Evolutionary conservation across 2,113 vertebrate species (phyloP).

Genomic region (Anoura caudifer): DNA sequence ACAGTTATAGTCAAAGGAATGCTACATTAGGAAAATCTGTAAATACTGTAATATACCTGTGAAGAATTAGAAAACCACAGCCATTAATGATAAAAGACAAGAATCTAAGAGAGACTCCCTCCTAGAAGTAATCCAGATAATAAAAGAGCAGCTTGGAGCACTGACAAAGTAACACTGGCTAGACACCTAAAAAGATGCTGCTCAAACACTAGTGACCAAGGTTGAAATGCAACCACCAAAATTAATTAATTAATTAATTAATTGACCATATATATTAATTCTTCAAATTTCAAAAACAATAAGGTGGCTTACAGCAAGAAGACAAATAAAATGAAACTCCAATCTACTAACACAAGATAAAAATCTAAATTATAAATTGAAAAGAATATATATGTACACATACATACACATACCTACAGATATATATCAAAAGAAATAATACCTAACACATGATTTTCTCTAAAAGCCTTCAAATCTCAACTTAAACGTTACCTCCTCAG

Average conservation of each 20-base stretch:
- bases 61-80: slow-evolving; percentile 5
- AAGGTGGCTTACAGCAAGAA: not conserved
- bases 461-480: slow-evolving; percentile 25
- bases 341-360: slow-evolving; percentile 33
- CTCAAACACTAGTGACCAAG: not conserved
- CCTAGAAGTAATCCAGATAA: slow-evolving; percentile 13
- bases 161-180: not conserved
- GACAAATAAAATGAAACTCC: slow-evolving; percentile 4
- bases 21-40: not conserved
- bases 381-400: not conserved
- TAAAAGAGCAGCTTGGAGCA: not conserved
- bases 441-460: slow-evolving; percentile 3
- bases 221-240: not conserved
- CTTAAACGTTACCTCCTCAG: not conserved
- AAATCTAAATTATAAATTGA: not conserved
- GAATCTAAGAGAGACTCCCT: not conserved
- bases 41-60: not conserved
- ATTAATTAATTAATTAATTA: not conserved
- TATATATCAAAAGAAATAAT: not conserved
- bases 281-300: slow-evolving; percentile 21
- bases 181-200: not conserved
- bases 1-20: not conserved
- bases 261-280: not conserved
- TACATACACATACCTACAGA: not conserved
- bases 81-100: not conserved